Evolutionary conservation across 2,113 vertebrate genomes (phyloP), one percentile per base, ranked within the genome.

Genomic region (Ploceus nigricollis): DNA sequence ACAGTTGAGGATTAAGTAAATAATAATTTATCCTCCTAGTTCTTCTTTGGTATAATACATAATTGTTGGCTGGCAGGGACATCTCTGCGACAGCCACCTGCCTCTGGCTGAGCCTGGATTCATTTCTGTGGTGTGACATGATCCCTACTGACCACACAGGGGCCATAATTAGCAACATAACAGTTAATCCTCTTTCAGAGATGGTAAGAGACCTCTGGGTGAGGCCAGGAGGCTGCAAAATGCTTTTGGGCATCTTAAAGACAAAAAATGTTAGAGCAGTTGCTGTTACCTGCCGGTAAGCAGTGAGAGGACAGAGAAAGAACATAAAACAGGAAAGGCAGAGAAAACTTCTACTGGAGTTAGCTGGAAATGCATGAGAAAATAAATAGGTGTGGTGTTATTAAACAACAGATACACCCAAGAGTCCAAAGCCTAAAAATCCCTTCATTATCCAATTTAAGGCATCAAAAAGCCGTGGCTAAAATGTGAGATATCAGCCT

Each of bases 381-480:
- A 91, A 82, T 61, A 81, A 90, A 76, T 45, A 82, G 22, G 9
- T 69, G 44, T 6, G 1, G 13, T 70, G 12, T 94, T 92, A 66
- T 45, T 81, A 90, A 86, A 81, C 31, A 82, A 40, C 31, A 69
- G 39, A 86, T 60, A 9, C 13, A 47, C 15, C 0, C 0, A 31
- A 66, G 39, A 96, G 35, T 51, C 68, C 47, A 88, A 93, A 90
- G 56, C 42, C 82, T 81, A 63, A 90, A 93, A 92, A 61, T 73
- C 68, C 79, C 47, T 92, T 88, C 71, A 60, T 93, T 94, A 78
- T 89, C 88, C 75, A 78, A 31, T 47, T 68, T 80, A 88, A 81
- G 58, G 47, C 64, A 88, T 33, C 27, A 66, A 89, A 82, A 93
- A 87, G 45, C 57, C 87, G 21, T 87, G 86, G 44, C 86, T 92